Base-by-base conservation (phyloP, 2,797 vertebrate genomes). In the Poliocrania exsul region DNA sequence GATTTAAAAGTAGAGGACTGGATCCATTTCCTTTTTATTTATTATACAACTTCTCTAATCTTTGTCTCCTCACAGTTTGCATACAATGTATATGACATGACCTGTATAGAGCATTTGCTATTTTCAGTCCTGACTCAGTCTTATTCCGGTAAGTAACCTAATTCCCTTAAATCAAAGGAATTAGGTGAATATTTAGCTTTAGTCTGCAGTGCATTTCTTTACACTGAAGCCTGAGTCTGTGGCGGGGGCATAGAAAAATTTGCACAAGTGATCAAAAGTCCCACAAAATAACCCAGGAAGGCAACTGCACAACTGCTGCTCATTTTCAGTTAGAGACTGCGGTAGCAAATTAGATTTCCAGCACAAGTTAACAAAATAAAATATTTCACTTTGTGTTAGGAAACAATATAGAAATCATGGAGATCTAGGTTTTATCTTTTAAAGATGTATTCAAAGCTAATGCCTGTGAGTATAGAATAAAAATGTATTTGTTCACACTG, bases 71-170 rank as follows among this genome's bases (percentile, higher is more conserved):
- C 3, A 3, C 42, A 73, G 78, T 82, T 93, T 94, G 69, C 42
- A 44, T 78, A 65, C 49, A 78, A 60, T 91, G 19, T 62, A 9
- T 56, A 71, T 53, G 60, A 92, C 75, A 81, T 58, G 88, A 86
- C 74, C 88, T 92, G 46, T 20, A n/a, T 13, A 73, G 44, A 35
- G 29, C 67, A 80, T 62, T 95, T 95, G 40, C 51, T 88, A 70
- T 88, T 96, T 95, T 93, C 15, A 3, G 64, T 82, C 61, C 86
- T 88, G 71, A 71, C 33, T 96, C 69, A 50, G 58, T 91, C 66
- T 90, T 88, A 53, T 47, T 84, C 38, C 79, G 84, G 44, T 82
- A 72, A 81, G 46, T 73, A 88, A 57, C 2, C 1, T 57, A 80
- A 82, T 67, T 85, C 33, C 19, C 49, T 65, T 71, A 90, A 77